Percentiles rank a stretch among this genome's conserved stretches.
Evolutionary conservation across 64 coral and sea anemone genomes (phyloP).

Genomic region (Stichodactyla helianthus): DNA sequence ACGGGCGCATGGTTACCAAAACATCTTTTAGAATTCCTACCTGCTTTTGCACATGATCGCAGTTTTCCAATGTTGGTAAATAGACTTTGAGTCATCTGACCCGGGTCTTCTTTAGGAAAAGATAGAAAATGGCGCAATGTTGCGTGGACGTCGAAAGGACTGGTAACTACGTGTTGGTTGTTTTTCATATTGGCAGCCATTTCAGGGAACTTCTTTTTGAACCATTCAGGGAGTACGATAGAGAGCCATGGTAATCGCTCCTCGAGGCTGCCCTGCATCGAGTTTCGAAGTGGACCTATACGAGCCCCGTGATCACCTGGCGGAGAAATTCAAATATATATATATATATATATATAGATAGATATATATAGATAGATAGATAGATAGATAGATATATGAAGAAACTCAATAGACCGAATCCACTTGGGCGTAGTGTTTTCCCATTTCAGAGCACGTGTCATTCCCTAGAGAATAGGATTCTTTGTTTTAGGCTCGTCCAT

Average conservation of each 20-base stretch:
- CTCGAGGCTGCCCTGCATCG: constrained; percentile 66
- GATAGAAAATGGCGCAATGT: constrained; percentile 62
- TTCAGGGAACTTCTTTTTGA: constrained; percentile 51
- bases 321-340: not conserved
- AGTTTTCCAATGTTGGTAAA: constrained; percentile 58
- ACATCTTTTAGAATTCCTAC: not conserved
- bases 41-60: constrained; percentile 58
- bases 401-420: too few species aligned
- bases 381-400: too few species aligned
- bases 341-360: too few species aligned
- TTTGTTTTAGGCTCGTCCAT: too few species aligned
- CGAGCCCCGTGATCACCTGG: constrained; percentile 70
- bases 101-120: constrained; percentile 33
- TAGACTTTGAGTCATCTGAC: constrained; percentile 58
- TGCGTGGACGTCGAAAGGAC: constrained; percentile 71
- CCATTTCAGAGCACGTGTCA: too few species aligned
- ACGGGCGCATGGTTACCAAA: too few species aligned
- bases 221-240: constrained; percentile 69
- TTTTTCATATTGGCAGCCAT: constrained; percentile 35
- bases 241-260: constrained; percentile 68
- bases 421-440: too few species aligned
- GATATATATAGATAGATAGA: too few species aligned
- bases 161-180: constrained; percentile 51
- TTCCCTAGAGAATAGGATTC: too few species aligned
- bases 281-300: constrained; percentile 57